Conservation (phyloP, 2,888 invertebrate species). For the Digitonthophagus gazella region DNA sequence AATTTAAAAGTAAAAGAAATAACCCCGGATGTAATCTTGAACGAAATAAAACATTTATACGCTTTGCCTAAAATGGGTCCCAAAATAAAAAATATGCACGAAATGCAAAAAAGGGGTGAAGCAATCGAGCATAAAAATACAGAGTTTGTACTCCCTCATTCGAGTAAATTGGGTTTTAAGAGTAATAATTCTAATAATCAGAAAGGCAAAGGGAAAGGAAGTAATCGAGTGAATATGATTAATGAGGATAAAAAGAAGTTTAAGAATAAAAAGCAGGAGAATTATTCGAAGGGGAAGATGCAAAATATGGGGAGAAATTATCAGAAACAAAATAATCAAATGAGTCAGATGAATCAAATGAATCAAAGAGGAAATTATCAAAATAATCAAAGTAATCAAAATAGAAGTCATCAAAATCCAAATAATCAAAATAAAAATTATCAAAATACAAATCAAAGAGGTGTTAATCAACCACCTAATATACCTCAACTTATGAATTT, state of each 20-base stretch:
- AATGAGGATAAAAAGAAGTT: background rate
- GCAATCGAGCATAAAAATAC: constrained; percentile 35
- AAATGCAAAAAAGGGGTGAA: constrained; percentile 19
- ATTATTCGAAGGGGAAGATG: background rate
- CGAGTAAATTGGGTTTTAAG: background rate
- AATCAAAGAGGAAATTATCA: no score
- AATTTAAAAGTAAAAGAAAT: constrained; percentile 7
- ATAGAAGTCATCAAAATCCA: background rate
- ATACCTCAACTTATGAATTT: background rate
- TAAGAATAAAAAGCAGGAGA: no score
- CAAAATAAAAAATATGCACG: constrained; percentile 30
- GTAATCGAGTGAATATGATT: background rate
- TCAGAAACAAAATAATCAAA: background rate
- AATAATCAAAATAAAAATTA: background rate
- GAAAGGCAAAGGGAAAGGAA: background rate
- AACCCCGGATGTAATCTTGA: constrained; percentile 25
- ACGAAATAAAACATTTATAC: constrained; percentile 28
- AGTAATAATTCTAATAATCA: background rate
- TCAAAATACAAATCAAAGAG: background rate
- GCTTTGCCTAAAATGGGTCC: constrained; percentile 28
- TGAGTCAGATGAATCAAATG: no score
- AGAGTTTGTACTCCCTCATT: constrained; percentile 20
- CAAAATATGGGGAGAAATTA: background rate
- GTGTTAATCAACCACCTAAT: background rate
- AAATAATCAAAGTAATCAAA: background rate